Base-by-base conservation (phyloP, 1,140 invertebrate species). In the Achatina immaculata region DNA sequence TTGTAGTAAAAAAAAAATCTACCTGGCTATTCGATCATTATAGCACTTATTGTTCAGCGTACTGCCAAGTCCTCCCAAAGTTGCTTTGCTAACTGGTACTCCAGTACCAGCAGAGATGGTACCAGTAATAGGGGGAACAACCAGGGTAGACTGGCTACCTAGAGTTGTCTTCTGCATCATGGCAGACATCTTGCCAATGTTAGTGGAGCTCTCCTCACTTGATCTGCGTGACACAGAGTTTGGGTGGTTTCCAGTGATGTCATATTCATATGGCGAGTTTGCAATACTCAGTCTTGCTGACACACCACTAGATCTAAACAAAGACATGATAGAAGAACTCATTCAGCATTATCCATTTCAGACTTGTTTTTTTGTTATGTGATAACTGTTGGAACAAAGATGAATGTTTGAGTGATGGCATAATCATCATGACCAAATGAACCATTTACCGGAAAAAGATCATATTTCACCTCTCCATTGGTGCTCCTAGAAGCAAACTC, bases 191-290 rank as follows among this genome's bases (percentile, higher is more conserved):
- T 92, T 92, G 89, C 91, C 85, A 72, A 89, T 87, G 68, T 86
- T 86, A 21, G 80, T 83, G 76, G 80, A 84, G 71, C 89, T 88
- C 58, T 83, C 86, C 74, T 89, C 89, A 92, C 95, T 95, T 83
- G 95, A 96, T 85, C 95, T 93, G 86, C 95, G 92, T 38, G 45
- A 95, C 94, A 55, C 96, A 97, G 74, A 83, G 97, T 96, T 9
- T 95, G 97, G 89, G 38, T 87, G 73, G 83, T 90, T 90, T 55
- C 89, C 89, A 0, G 87, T 88, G 77, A 91, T 91, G 92, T 98
- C 97, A 88, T 97, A 98, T 88, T 90, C 89, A 68, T 91, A 90
- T 34, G 88, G 92, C 42, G 86, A 90, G 83, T 90, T 90, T 65
- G 87, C 86, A 62, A 91, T 88, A 82, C 89, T 90, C 69, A 89